Evolutionary conservation across 2,888 invertebrate genomes (phyloP).

Genomic region (Palloptera scutellata): DNA sequence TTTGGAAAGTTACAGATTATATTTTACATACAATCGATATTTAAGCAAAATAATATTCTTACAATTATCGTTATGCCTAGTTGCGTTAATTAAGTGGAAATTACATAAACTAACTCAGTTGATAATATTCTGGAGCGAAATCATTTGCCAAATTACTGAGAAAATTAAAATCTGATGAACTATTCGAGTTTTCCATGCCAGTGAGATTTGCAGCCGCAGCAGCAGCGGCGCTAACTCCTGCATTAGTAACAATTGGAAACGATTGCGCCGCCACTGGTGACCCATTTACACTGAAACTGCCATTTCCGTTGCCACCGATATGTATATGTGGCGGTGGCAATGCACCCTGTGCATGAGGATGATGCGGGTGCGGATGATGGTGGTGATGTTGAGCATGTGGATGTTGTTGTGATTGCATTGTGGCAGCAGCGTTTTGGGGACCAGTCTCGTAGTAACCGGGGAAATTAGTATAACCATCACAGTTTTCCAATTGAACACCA

Average conservation of each 20-base stretch:
- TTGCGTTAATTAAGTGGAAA: background rate
- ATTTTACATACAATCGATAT: too few relatives aligned
- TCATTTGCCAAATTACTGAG: conserved; percentile 91
- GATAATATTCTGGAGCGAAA: conserved; percentile 90
- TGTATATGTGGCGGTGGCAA: conserved; percentile 35
- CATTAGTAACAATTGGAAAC: conserved; percentile 36
- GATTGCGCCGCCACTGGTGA: conserved; percentile 40
- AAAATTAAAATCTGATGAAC: conserved; percentile 94
- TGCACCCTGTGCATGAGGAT: conserved; percentile 17
- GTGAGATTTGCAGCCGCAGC: conserved; percentile 69
- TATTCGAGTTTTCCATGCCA: conserved; percentile 83
- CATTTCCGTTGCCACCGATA: conserved; percentile 24
- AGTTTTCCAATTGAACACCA: conserved; percentile 59
- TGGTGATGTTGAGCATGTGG: conserved; percentile 67
- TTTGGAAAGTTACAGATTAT: too few relatives aligned
- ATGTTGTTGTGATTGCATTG: conserved; percentile 61
- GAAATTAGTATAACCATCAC: conserved; percentile 55
- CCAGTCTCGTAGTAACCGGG: conserved; percentile 52
- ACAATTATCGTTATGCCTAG: too few relatives aligned
- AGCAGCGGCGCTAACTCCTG: conserved; percentile 17
- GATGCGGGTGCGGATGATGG: conserved; percentile 58
- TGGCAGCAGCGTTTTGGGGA: too few relatives aligned
- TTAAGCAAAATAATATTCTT: too few relatives aligned
- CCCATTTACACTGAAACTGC: conserved; percentile 20
- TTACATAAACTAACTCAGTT: conserved; percentile 64